A percentile compares a stretch with the other conserved stretches of the same genome.
These are phyloP conservation scores for Machimus atricapillus DNA, from an alignment of 2,888 invertebrate species.

Conservation along the genomic window DNA sequence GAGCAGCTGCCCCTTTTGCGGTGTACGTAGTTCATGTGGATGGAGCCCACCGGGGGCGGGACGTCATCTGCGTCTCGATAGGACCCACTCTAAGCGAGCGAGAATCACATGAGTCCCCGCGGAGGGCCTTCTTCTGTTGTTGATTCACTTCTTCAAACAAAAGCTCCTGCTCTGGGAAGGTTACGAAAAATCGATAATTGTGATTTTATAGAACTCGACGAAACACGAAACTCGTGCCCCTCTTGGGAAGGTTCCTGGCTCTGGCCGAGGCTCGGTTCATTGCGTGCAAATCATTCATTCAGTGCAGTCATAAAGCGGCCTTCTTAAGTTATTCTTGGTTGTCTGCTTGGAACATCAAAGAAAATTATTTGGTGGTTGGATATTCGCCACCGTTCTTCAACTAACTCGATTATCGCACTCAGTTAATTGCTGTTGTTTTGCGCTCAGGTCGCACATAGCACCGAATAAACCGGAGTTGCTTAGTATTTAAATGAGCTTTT, in stretches of 20 bases:
- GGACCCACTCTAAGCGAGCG: background rate
- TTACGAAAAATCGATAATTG: slow-evolving; percentile 20
- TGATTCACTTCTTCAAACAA: background rate
- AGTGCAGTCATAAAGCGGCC: slow-evolving; percentile 14
- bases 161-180: background rate
- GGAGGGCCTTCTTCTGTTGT: background rate
- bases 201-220: slow-evolving; percentile 23
- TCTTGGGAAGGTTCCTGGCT: background rate
- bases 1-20: background rate
- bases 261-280: background rate
- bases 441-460: background rate
- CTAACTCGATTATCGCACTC: background rate
- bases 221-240: slow-evolving; percentile 23
- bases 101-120: background rate
- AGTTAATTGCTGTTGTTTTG: background rate
- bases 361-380: background rate
- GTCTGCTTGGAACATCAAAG: background rate
- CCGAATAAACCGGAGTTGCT: background rate
- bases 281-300: slow-evolving; percentile 13
- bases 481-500: slow-evolving; percentile 33
- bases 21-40: background rate
- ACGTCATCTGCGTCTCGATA: background rate
- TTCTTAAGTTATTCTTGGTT: slow-evolving; percentile 20
- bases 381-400: background rate
- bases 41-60: background rate